Conservation (phyloP, 2,888 invertebrate species). For the Arrhopalites spinosus region DNA sequence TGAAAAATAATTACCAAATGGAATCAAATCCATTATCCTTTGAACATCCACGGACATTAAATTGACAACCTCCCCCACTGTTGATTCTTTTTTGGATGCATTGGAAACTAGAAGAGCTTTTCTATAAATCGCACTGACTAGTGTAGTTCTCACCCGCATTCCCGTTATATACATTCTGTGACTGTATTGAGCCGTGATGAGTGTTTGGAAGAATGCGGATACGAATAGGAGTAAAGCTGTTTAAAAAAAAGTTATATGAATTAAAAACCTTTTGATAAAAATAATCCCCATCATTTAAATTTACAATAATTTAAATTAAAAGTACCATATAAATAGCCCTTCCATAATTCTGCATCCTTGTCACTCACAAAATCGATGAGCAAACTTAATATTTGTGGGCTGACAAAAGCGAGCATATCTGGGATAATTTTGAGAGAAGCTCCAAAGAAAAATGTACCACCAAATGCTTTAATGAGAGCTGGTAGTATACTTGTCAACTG, state of each 20-base stretch:
- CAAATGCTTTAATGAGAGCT: constrained; percentile 84
- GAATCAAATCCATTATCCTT: constrained; percentile 78
- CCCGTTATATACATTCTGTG: constrained; percentile 89
- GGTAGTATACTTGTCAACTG: constrained; percentile 81
- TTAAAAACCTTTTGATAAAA: no score
- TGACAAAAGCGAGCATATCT: constrained; percentile 83
- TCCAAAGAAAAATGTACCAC: constrained; percentile 83
- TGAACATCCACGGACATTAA: constrained; percentile 91
- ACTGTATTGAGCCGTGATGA: constrained; percentile 87
- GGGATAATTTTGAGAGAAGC: constrained; percentile 79
- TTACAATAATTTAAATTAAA: no score
- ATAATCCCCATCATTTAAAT: no score
- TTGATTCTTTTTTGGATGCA: constrained; percentile 62
- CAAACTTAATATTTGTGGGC: constrained; percentile 76
- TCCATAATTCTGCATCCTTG: constrained; percentile 71
- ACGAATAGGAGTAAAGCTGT: constrained; percentile 74
- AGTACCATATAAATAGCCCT: constrained; percentile 77
- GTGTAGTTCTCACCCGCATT: constrained; percentile 83
- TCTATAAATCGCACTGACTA: constrained; percentile 85
- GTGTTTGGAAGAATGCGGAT: constrained; percentile 78
- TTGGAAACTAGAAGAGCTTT: constrained; percentile 64
- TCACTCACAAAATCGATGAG: constrained; percentile 73
- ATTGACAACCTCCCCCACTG: constrained; percentile 89
- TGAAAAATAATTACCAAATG: constrained; percentile 59
- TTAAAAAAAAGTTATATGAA: no score